phyloP scores from a whole-genome alignment of 1,140 invertebrate species.

The Apis florea region DNA sequence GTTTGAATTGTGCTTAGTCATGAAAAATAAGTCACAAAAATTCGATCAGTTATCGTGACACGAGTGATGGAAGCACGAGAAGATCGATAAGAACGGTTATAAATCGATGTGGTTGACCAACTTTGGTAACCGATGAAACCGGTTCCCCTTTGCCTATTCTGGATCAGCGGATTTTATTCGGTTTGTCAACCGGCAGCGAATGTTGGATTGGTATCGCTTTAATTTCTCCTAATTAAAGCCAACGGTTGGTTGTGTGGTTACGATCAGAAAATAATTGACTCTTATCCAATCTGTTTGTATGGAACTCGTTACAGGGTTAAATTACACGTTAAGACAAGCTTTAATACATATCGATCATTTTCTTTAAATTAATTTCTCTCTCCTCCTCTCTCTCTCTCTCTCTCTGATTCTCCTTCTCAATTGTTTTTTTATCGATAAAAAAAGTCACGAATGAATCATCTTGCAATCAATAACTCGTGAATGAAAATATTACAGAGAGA shows the following conservation, averaged over 20 bases:
- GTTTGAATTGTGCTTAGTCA: neutral
- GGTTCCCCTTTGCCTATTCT: conserved; percentile 1
- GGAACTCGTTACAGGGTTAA: neutral
- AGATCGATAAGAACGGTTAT: neutral
- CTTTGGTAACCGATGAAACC: conserved; percentile 24
- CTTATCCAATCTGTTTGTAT: neutral
- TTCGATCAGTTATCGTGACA: neutral
- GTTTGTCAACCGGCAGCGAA: neutral
- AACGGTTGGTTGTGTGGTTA: neutral
- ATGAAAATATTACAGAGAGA: too few relatives aligned
- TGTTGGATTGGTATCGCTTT: neutral
- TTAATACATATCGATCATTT: too few relatives aligned
- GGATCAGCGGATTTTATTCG: conserved; percentile 14
- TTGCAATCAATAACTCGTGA: too few relatives aligned
- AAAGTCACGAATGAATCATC: too few relatives aligned
- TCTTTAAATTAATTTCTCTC: neutral
- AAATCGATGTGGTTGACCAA: conserved; percentile 13
- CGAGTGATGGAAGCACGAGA: neutral
- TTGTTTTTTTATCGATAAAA: too few relatives aligned
- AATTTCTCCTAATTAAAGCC: conserved; percentile 14
- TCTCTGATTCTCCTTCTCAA: too few relatives aligned
- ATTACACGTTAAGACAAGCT: neutral
- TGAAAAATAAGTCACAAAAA: neutral
- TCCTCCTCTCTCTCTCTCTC: neutral
- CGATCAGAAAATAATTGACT: neutral